Base-by-base conservation (phyloP, 2,888 invertebrate genomes). In the Tricholauxania praeusta region DNA sequence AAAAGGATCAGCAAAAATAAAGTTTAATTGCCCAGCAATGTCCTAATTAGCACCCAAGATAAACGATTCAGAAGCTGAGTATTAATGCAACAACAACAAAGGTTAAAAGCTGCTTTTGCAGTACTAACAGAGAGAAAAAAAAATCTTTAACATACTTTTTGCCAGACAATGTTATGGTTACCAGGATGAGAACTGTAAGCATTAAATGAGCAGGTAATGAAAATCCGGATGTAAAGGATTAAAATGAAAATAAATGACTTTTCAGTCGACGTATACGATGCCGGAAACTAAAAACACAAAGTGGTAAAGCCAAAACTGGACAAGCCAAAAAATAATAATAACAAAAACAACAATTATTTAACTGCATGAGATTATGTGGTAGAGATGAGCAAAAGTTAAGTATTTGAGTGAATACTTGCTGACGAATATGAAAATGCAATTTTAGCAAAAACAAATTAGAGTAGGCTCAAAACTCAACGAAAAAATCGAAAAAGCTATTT, bases 201-300 rank as follows among this genome's bases (percentile, higher is more conserved):
- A 64, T 71, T 14, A 72, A 73, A 70, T 72, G 66, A 65, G 68
- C 68, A 76, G 74, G 72, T 76, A 73, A 72, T 72, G 74, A 76
- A 74, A 74, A 72, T 68, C 71, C 65, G 69, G 69, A 72, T 72
- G 65, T 72, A 73, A 76, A 71, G 75, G 73, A 72, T 76, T 76
- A 74, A 75, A 76, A 76, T 74, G 74, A 76, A 76, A 76, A 75
- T 72, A 73, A 76, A 76, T 72, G 74, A 72, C 72, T 74, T 71
- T 62, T 60, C 71, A 71, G 53, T 39, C 39, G 10, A 8, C 39
- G 39, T 4, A 10, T 59, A 39, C 39, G 39, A 39, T 39, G 39
- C 10, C 10, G 39, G 39, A 39, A 39, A 39, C 39, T 39, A 53
- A 53, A 53, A 53, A 53, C n/a, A 53, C 8, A 53, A 53, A 53